A percentile compares a stretch with the other conserved stretches of the same genome.
Conservation (phyloP, 2,113 vertebrate genomes). For the Neofelis nebulosa region DNA sequence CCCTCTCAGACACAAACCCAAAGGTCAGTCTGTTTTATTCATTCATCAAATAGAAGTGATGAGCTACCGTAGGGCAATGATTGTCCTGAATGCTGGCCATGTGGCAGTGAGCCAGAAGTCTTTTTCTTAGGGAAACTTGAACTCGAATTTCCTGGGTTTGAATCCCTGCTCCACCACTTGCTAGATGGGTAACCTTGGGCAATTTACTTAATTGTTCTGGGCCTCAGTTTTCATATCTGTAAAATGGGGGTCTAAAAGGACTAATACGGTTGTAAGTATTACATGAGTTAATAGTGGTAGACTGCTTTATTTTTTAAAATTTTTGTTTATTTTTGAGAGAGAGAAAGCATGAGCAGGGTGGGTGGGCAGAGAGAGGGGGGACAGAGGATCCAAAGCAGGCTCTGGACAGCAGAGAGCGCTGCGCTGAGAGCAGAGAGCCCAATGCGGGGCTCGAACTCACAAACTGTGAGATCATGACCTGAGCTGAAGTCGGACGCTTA, state of each 20-base stretch:
- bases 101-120: background rate
- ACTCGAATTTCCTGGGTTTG: background rate
- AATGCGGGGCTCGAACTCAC: no score
- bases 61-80: background rate
- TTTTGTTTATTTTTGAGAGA: no score
- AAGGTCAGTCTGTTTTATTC: background rate
- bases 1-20: background rate
- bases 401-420: no score
- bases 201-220: background rate
- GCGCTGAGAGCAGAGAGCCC: no score
- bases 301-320: background rate
- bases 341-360: no score
- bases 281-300: background rate
- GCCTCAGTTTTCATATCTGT: constrained; percentile 9
- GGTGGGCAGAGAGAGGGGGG: no score
- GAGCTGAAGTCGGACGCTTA: no score
- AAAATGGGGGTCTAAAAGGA: background rate
- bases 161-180: background rate
- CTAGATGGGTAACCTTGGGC: background rate
- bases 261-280: background rate
- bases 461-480: no score
- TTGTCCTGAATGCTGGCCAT: background rate
- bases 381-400: no score
- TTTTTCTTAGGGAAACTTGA: background rate
- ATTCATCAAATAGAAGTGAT: background rate